Percentiles rank a stretch among this genome's conserved stretches.
phyloP scores from a whole-genome alignment of 2,888 invertebrate genomes.

The Melanotus villosus region DNA sequence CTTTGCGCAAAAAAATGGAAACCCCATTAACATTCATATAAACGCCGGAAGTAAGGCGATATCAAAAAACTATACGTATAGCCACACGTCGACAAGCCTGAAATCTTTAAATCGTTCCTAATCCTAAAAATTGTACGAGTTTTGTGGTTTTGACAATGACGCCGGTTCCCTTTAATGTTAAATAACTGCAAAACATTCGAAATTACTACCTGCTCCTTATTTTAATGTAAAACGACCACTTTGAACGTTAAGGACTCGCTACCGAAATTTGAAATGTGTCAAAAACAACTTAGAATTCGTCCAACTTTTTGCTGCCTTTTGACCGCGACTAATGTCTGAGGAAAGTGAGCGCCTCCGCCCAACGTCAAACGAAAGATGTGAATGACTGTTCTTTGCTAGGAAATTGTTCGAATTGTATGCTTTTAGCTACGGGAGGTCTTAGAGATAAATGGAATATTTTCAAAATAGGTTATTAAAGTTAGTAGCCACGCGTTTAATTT shows the following conservation, averaged over 20 bases:
- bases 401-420: slow-evolving; percentile 1
- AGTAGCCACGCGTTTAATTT: not conserved
- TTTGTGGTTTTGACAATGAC: slow-evolving; percentile 29
- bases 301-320: slow-evolving; percentile 16
- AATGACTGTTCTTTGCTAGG: slow-evolving; percentile 9
- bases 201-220: slow-evolving; percentile 35
- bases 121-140: slow-evolving; percentile 17
- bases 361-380: slow-evolving; percentile 30
- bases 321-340: slow-evolving; percentile 34
- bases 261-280: slow-evolving; percentile 45
- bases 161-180: slow-evolving; percentile 23
- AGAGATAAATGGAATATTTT: not conserved
- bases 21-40: not conserved
- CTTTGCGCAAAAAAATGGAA: slow-evolving; percentile 26
- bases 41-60: slow-evolving; percentile 1
- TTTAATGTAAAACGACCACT: slow-evolving; percentile 31
- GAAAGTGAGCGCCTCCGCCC: slow-evolving; percentile 28
- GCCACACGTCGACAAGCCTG: slow-evolving; percentile 12
- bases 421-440: slow-evolving; percentile 4
- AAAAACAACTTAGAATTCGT: slow-evolving; percentile 35
- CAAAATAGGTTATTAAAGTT: not conserved
- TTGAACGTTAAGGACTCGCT: slow-evolving; percentile 18
- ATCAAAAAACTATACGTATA: not conserved
- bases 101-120: slow-evolving; percentile 23
- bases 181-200: slow-evolving; percentile 14